A percentile compares a stretch with the other conserved stretches of the same genome.
Evolutionary conservation across 2,888 invertebrate species (phyloP).

Genomic region (Hyalella azteca): DNA sequence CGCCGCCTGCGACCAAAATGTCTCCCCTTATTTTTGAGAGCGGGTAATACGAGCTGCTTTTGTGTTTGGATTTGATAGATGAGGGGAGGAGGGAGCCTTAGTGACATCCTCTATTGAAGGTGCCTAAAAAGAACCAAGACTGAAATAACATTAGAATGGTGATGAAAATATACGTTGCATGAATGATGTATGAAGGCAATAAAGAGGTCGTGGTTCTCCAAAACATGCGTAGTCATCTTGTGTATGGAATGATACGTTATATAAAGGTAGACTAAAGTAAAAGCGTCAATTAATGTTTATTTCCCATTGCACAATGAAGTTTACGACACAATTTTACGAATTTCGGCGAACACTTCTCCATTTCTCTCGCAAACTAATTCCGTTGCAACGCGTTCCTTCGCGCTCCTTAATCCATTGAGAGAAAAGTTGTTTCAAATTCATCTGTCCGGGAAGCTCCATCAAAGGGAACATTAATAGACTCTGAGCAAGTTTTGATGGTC

Average conservation of each 20-base stretch:
- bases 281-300: no score
- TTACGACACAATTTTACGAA: no score
- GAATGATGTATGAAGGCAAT: background rate
- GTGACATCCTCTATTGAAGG: slow-evolving; percentile 11
- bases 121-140: background rate
- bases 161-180: slow-evolving; percentile 12
- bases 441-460: slow-evolving; percentile 28
- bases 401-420: slow-evolving; percentile 25
- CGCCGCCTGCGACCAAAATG: background rate
- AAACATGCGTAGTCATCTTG: no score
- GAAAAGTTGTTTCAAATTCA: slow-evolving; percentile 30
- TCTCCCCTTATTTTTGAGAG: slow-evolving; percentile 1
- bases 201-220: no score
- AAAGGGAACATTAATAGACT: slow-evolving; percentile 36
- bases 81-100: slow-evolving; percentile 29
- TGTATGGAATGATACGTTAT: no score
- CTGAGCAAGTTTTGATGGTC: slow-evolving; percentile 30
- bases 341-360: no score
- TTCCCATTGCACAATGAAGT: no score
- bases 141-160: slow-evolving; percentile 12
- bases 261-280: no score
- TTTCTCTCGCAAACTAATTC: no score
- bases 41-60: slow-evolving; percentile 30
- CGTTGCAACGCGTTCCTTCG: background rate
- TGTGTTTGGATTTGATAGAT: slow-evolving; percentile 25